Evolutionary conservation across 2,888 invertebrate species (phyloP).

Genomic region (Aphodius granarius): DNA sequence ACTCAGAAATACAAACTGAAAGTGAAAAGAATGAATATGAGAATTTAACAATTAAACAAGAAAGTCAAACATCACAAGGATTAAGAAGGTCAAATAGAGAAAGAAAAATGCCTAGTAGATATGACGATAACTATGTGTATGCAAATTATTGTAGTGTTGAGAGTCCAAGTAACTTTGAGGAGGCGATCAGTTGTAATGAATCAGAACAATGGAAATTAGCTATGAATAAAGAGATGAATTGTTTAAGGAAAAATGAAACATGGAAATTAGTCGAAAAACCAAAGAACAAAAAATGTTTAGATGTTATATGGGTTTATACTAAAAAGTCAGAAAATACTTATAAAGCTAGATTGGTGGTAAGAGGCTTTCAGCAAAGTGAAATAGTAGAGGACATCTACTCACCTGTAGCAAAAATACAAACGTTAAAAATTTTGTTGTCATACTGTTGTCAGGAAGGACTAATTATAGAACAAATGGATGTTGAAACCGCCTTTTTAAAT

Average conservation of each 20-base stretch:
- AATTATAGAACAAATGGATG: constrained; percentile 19
- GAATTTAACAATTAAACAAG: not conserved
- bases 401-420: constrained; percentile 23
- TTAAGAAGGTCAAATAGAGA: constrained; percentile 17
- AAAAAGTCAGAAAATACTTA: constrained; percentile 21
- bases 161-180: constrained; percentile 21
- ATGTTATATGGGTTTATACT: constrained; percentile 30
- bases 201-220: constrained; percentile 27
- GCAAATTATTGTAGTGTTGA: constrained; percentile 22
- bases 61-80: too few relatives aligned
- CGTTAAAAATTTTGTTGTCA: constrained; percentile 16
- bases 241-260: constrained; percentile 31
- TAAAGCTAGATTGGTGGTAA: constrained; percentile 25
- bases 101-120: constrained; percentile 16
- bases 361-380: constrained; percentile 21
- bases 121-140: constrained; percentile 21
- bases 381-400: constrained; percentile 18
- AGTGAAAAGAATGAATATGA: not conserved
- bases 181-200: constrained; percentile 25
- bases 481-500: constrained; percentile 16
- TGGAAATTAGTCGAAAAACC: constrained; percentile 28
- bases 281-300: constrained; percentile 24
- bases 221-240: constrained; percentile 22
- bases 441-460: too few relatives aligned
- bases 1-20: constrained; percentile 2